Percentiles rank a stretch among this genome's conserved stretches.
These are phyloP conservation scores for Colostygia pectinataria DNA, from an alignment of 2,888 invertebrate genomes.

Conservation along the genomic window DNA sequence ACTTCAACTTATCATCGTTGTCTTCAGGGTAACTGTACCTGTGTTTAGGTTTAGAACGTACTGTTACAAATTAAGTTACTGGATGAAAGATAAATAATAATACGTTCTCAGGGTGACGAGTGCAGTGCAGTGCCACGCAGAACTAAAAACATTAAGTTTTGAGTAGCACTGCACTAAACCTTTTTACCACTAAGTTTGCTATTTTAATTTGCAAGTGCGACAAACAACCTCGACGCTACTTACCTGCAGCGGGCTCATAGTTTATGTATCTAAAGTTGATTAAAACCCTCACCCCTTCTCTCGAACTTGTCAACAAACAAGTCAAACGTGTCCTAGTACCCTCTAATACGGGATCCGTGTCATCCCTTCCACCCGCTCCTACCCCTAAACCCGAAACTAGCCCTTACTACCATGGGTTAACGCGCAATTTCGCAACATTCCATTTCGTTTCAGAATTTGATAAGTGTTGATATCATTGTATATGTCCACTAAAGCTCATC, in stretches of 20 bases:
- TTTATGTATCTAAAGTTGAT: conserved; percentile 3
- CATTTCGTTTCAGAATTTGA: conserved; percentile 1
- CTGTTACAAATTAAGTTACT: too few species aligned
- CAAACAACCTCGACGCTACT: not conserved
- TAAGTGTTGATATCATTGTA: conserved; percentile 11
- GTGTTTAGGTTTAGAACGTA: too few species aligned
- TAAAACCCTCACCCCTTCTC: conserved; percentile 4
- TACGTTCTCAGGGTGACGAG: too few species aligned
- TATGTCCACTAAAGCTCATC: conserved; percentile 3
- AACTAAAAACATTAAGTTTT: too few species aligned
- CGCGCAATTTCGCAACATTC: conserved; percentile 3
- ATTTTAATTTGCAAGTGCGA: too few species aligned
- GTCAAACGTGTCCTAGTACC: conserved; percentile 20
- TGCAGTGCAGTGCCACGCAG: too few species aligned
- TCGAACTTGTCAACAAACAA: conserved; percentile 24
- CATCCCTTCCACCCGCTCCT: not conserved
- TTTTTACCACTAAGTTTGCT: too few species aligned
- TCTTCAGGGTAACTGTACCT: too few species aligned
- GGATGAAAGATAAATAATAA: too few species aligned
- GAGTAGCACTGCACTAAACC: too few species aligned
- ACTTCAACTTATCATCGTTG: too few species aligned
- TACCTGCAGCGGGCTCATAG: not conserved
- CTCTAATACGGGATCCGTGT: conserved; percentile 14
- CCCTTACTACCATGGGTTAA: conserved; percentile 13
- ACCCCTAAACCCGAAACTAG: not conserved